These are phyloP conservation scores for Chiloscyllium plagiosum DNA, from an alignment of 2,113 vertebrate species.

Conservation along the genomic window DNA sequence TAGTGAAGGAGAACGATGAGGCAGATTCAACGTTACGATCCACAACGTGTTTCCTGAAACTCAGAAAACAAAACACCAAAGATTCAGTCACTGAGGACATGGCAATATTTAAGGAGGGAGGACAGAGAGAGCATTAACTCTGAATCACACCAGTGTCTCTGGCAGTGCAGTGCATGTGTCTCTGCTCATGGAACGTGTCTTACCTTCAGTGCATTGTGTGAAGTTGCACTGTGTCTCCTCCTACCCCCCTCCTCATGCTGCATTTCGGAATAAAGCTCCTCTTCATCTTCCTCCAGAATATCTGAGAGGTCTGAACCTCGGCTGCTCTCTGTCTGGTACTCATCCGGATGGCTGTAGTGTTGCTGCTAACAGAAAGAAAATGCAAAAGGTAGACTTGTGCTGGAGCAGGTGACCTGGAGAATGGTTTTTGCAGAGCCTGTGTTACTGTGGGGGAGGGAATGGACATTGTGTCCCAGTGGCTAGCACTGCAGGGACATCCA, in stretches of 20 bases:
- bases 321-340: slow-evolving; percentile 93
- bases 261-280: slow-evolving; percentile 93
- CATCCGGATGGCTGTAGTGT: slow-evolving; percentile 82
- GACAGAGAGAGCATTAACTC: background rate
- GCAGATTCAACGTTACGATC: background rate
- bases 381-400: background rate
- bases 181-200: slow-evolving; percentile 45
- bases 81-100: background rate
- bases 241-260: slow-evolving; percentile 84
- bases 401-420: too few relatives aligned
- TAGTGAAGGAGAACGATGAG: background rate
- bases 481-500: background rate
- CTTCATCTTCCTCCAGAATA: slow-evolving; percentile 98
- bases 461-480: background rate
- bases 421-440: background rate
- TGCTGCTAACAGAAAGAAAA: slow-evolving; percentile 50
- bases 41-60: background rate
- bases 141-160: background rate
- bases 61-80: background rate
- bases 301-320: slow-evolving; percentile 90
- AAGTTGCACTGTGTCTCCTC: slow-evolving; percentile 71
- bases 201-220: slow-evolving; percentile 91
- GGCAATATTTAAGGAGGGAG: background rate
- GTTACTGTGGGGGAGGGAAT: background rate
- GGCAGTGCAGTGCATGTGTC: background rate